A percentile compares a stretch with the other conserved stretches of the same genome.
Evolutionary conservation across 2,797 vertebrate species (phyloP).

Genomic region (Sardinella longiceps): DNA sequence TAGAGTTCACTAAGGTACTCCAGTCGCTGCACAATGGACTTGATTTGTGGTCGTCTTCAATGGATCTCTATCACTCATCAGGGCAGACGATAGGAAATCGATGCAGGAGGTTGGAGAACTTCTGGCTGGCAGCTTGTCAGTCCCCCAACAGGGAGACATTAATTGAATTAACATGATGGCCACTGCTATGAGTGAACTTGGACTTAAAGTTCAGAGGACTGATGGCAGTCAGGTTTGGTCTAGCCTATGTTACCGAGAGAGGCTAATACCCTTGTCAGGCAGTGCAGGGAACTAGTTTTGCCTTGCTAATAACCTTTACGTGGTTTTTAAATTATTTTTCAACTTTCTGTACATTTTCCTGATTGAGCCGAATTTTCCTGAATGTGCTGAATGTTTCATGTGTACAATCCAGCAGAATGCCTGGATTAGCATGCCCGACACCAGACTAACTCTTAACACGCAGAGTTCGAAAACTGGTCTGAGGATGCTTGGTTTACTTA

Average conservation of each 20-base stretch:
- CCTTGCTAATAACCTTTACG: too few relatives aligned
- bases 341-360: too few relatives aligned
- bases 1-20: background rate
- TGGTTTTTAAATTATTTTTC: too few relatives aligned
- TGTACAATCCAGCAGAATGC: too few relatives aligned
- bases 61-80: background rate
- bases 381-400: too few relatives aligned
- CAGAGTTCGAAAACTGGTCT: too few relatives aligned
- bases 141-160: background rate
- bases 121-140: background rate
- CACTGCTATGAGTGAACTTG: background rate
- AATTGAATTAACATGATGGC: background rate
- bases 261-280: too few relatives aligned
- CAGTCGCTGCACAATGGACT: background rate
- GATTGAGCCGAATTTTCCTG: too few relatives aligned
- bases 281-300: too few relatives aligned
- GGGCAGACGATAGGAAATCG: background rate
- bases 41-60: background rate
- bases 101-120: background rate
- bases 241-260: background rate
- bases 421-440: too few relatives aligned
- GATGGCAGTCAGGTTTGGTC: background rate
- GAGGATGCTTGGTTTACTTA: too few relatives aligned
- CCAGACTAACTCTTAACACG: too few relatives aligned
- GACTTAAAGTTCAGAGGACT: background rate